Base-by-base conservation (phyloP, 2,888 invertebrate genomes). In the Choristoneura rosaceana region DNA sequence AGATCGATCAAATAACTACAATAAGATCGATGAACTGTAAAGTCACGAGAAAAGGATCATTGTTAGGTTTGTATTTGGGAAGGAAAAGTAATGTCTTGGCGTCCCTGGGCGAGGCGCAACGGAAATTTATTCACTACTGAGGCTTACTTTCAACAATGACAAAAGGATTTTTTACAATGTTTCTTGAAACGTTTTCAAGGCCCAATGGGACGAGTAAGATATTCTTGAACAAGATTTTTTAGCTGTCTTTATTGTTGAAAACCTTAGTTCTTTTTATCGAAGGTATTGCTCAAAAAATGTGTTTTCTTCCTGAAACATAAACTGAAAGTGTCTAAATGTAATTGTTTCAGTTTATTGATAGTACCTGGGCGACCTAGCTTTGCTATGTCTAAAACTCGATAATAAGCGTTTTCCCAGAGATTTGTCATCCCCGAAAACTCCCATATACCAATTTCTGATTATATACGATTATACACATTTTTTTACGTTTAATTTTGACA, bases 11-110 rank as follows among this genome's bases (percentile, higher is more conserved):
- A 25, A 3, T 17, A 52, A 17, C 17, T 25, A 55, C 55, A 15
- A 59, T 14, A 63, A 71, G 71, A 71, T 71, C 71, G 67, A 71
- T 71, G 67, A 47, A 71, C 67, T 63, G 71, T 45, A 58, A 68
- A 68, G 62, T 58, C 34, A 41, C 55, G 41, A 59, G 50, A 65
- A 71, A 63, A 58, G 71, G 62, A 68, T 71, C 71, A 63, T 71
- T 71, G 67, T 71, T 68, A 68, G 62, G 67, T 71, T 68, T 62
- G 55, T 58, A 67, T 71, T 47, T n/a, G 58, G 50, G 63, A 47
- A 58, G 47, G 61, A 62, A 55, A 58, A 67, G 70, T 43, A 71
- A 71, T 71, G 67, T 68, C 67, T 17, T 60, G 60, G 55, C 63
- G 58, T 66, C 66, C 66, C 65, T 38, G 4, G 45, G 71, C 43